A percentile compares a stretch with the other conserved stretches of the same genome.
These are phyloP conservation scores for Whitmania pigra DNA, from an alignment of 1,140 invertebrate genomes.

Conservation along the genomic window DNA sequence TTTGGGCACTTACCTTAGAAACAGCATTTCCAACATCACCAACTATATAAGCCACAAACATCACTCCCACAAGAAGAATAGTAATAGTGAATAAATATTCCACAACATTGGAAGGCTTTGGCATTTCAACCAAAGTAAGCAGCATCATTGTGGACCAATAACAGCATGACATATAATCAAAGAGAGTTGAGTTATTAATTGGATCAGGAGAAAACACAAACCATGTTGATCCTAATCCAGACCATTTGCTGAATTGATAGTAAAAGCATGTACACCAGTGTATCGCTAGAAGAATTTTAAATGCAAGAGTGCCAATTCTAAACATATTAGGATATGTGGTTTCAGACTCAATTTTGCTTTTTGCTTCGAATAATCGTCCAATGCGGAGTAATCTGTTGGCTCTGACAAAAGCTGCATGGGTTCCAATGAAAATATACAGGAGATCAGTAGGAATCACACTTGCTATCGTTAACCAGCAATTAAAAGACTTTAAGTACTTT, in stretches of 20 bases:
- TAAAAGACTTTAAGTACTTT: constrained; percentile 60
- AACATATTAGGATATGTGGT: constrained; percentile 73
- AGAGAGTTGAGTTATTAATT: not conserved
- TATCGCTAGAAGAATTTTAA: constrained; percentile 81
- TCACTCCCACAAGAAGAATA: constrained; percentile 38
- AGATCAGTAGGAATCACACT: constrained; percentile 78
- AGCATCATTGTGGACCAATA: constrained; percentile 91
- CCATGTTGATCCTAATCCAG: constrained; percentile 76
- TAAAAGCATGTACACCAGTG: constrained; percentile 95
- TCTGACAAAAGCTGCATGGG: constrained; percentile 47
- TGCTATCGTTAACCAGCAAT: constrained; percentile 56
- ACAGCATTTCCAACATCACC: constrained; percentile 70
- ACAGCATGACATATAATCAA: constrained; percentile 52
- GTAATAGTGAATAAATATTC: constrained; percentile 37
- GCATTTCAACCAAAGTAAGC: constrained; percentile 68
- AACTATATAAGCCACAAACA: constrained; percentile 43
- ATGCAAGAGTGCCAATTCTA: constrained; percentile 49
- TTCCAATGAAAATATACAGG: constrained; percentile 52
- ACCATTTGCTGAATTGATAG: constrained; percentile 72
- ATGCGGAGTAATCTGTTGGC: constrained; percentile 70
- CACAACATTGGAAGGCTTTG: constrained; percentile 31
- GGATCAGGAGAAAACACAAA: constrained; percentile 56
- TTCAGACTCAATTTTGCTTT: constrained; percentile 80
- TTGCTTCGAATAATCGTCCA: constrained; percentile 72
- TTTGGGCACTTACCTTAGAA: constrained; percentile 85